Conservation (phyloP, 2,797 vertebrate genomes). For the Neomorphus geoffroyi region DNA sequence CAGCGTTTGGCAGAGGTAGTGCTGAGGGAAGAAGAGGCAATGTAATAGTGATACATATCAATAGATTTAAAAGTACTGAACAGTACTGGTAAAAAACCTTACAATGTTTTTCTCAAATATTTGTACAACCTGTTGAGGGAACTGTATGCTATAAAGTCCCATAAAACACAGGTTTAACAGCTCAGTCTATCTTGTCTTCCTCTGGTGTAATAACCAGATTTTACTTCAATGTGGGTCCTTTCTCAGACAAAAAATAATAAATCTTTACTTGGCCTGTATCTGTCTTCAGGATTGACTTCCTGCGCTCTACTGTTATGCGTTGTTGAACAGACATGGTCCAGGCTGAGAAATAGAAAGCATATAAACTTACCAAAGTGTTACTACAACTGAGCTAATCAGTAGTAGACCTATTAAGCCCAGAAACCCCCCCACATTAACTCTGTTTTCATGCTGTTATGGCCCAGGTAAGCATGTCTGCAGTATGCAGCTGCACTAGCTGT, state of each 20-base stretch:
- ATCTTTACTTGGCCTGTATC: not conserved
- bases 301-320: accelerated
- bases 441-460: not conserved
- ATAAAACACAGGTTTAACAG: not conserved
- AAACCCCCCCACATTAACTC: not conserved
- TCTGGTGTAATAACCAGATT: not conserved
- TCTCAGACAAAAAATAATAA: not conserved
- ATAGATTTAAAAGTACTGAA: not conserved
- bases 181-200: not conserved
- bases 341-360: not conserved
- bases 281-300: not conserved
- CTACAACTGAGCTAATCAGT: not conserved
- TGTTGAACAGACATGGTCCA: not conserved
- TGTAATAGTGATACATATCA: not conserved
- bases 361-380: not conserved
- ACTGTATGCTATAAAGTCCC: not conserved
- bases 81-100: not conserved
- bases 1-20: not conserved
- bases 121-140: not conserved
- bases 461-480: not conserved
- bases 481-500: accelerated
- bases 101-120: not conserved
- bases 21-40: not conserved
- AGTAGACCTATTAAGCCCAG: not conserved
- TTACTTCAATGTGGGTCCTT: not conserved